These are phyloP conservation scores for Tragopan temminckii DNA, from an alignment of 2,797 vertebrate species.

Conservation along the genomic window DNA sequence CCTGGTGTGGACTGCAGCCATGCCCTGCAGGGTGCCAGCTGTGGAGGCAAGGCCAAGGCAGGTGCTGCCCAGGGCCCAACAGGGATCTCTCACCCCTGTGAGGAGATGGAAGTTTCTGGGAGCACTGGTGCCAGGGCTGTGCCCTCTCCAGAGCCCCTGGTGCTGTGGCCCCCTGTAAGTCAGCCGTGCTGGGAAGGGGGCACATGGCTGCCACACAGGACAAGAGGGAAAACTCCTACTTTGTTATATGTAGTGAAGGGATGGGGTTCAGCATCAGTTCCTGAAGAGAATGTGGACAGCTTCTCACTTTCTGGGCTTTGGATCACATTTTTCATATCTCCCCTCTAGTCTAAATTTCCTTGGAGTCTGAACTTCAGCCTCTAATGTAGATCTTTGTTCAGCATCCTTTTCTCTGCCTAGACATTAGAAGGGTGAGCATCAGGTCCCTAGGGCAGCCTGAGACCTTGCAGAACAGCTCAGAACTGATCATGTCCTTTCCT, in stretches of 20 bases:
- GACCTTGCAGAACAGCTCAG: neutral
- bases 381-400: neutral
- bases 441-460: neutral
- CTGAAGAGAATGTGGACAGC: fast-evolving
- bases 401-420: neutral
- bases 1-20: too few relatives aligned
- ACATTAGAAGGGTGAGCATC: neutral
- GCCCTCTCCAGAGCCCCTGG: neutral
- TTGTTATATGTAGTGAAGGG: neutral
- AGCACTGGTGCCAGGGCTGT: neutral
- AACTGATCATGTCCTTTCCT: neutral
- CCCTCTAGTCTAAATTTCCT: neutral
- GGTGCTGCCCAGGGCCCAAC: fast-evolving
- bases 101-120: neutral
- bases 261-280: neutral
- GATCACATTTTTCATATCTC: neutral
- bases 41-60: neutral
- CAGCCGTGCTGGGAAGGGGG: neutral
- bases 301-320: neutral
- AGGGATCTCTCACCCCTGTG: neutral
- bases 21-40: neutral
- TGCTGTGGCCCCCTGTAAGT: neutral
- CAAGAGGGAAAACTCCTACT: neutral
- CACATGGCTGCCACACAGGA: fast-evolving
- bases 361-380: neutral